These are phyloP conservation scores for Nibea albiflora DNA, from an alignment of 2,113 vertebrate genomes.

Conservation along the genomic window DNA sequence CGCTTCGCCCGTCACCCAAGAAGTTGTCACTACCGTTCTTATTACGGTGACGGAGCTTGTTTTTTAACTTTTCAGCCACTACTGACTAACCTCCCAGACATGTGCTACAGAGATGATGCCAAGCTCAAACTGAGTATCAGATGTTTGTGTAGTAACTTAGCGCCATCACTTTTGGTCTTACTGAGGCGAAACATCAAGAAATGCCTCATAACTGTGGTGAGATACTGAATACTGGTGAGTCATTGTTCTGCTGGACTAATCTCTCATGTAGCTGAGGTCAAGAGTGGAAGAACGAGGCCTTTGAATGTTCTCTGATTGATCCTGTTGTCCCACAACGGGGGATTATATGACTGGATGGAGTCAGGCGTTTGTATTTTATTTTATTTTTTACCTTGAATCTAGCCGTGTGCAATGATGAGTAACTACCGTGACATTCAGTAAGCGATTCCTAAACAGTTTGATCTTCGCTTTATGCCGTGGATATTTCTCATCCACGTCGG, in stretches of 20 bases:
- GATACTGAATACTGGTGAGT: background rate
- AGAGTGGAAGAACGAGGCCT: background rate
- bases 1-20: background rate
- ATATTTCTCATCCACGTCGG: background rate
- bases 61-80: background rate
- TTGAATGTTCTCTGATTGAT: background rate
- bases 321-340: background rate
- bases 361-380: background rate
- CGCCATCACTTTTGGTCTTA: slow-evolving; percentile 1
- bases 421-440: background rate
- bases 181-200: slow-evolving; percentile 1
- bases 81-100: slow-evolving; percentile 24
- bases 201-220: slow-evolving; percentile 4
- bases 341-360: background rate
- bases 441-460: background rate
- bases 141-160: slow-evolving; percentile 39
- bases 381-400: slow-evolving; percentile 1
- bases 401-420: background rate
- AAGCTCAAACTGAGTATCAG: slow-evolving; percentile 22
- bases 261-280: slow-evolving; percentile 14
- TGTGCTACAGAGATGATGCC: background rate
- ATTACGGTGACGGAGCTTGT: background rate
- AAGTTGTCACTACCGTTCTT: background rate
- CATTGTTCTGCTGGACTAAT: slow-evolving; percentile 14
- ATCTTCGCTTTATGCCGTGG: background rate